Evolutionary conservation across 2,888 invertebrate species (phyloP).

Genomic region (Acanthosepion esculentum): DNA sequence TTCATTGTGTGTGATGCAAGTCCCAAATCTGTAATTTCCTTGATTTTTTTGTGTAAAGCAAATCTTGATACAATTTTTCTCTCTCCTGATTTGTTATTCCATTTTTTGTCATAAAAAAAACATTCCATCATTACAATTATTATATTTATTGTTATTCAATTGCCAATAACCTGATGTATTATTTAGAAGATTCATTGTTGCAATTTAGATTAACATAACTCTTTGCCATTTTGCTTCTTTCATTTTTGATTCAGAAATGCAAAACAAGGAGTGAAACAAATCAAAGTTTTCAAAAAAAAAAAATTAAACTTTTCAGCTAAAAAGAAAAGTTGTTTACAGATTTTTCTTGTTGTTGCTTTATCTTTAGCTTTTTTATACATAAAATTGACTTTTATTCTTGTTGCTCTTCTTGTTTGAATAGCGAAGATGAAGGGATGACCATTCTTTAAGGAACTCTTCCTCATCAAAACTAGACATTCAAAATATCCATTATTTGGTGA

Average conservation of each 20-base stretch:
- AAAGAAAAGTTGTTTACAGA: background rate
- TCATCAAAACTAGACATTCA: background rate
- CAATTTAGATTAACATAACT: background rate
- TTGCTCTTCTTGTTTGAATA: background rate
- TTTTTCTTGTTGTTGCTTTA: background rate
- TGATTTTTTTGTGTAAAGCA: background rate
- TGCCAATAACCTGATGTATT: background rate
- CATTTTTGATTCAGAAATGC: background rate
- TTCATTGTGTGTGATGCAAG: background rate
- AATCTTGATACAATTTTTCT: background rate
- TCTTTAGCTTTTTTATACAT: background rate
- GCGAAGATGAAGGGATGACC: background rate
- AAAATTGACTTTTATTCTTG: background rate
- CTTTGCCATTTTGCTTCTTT: background rate
- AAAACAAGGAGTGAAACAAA: background rate
- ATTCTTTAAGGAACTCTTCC: background rate
- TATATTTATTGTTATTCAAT: background rate
- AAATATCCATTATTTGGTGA: background rate
- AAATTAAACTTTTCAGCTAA: background rate
- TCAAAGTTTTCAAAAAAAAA: background rate
- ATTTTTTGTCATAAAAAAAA: background rate
- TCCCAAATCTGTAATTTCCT: background rate
- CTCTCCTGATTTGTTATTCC: background rate
- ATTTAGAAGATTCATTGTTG: background rate
- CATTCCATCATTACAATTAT: background rate